Percentiles rank a stretch among this genome's conserved stretches.
Evolutionary conservation across 37 sponge, comb jelly and placozoan genomes (phyloP).

Genomic region (Dysidea cf. avara): DNA sequence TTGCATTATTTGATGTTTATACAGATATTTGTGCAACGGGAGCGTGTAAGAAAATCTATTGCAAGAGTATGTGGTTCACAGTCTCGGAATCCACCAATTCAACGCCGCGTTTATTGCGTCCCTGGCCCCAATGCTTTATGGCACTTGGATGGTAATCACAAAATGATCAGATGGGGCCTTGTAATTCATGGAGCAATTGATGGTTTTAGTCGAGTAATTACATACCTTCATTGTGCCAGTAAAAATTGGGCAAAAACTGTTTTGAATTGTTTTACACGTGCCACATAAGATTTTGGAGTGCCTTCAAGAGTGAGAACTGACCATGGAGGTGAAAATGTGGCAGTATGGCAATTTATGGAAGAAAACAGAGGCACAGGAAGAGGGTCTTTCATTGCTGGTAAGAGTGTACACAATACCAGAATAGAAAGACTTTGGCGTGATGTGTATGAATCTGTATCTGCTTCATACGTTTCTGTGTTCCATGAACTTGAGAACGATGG

Average conservation of each 20-base stretch:
- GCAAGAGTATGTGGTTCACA: too few species aligned
- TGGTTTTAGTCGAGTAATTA: constrained; percentile 31
- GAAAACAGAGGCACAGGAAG: constrained; percentile 4
- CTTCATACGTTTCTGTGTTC: background rate
- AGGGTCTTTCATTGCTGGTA: constrained; percentile 20
- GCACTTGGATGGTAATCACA: too few species aligned
- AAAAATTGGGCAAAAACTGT: constrained; percentile 34
- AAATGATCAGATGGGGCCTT: constrained; percentile 15
- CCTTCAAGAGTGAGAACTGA: constrained; percentile 40
- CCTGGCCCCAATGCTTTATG: too few species aligned
- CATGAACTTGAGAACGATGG: background rate
- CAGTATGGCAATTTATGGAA: constrained; percentile 10
- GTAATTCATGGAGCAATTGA: constrained; percentile 42
- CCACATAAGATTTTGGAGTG: constrained; percentile 9
- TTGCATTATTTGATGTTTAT: too few species aligned
- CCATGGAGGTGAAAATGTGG: constrained; percentile 38
- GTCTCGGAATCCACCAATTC: too few species aligned
- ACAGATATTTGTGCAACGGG: too few species aligned
- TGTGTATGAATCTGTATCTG: background rate
- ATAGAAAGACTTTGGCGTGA: constrained; percentile 2
- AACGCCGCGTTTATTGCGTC: too few species aligned
- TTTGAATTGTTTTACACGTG: constrained; percentile 4
- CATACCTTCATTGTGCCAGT: constrained; percentile 12
- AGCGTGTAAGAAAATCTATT: too few species aligned
- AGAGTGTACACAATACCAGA: constrained; percentile 10